Base-by-base conservation (phyloP, 1,140 invertebrate genomes). In the Drosophila seguyi region DNA sequence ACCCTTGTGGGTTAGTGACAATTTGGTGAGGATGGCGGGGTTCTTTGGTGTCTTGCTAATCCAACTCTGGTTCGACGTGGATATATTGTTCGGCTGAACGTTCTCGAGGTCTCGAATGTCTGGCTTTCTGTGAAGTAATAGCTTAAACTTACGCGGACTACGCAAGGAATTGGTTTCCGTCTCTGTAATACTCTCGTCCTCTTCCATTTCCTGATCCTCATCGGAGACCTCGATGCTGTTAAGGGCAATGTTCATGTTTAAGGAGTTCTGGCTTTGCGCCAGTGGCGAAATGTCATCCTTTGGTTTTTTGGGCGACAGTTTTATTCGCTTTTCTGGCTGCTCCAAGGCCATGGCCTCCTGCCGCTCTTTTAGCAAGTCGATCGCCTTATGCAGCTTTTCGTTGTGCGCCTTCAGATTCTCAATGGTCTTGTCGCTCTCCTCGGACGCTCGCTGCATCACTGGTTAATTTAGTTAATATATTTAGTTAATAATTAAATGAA, bases 201-300 rank as follows among this genome's bases (percentile, higher is more conserved):
- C 83, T 6, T 44, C 31, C 34, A 59, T 59, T 14, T 78, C 75
- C n/a, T 44, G 47, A 16, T 78, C 75, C 8, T 78, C 75, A 13
- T 84, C 75, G 4, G 73, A 81, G 18, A 85, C 16, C 25, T 85
- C 66, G 10, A 81, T 69, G 16, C 60, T 82, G 39, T 67, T 80
- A 13, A 92, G 25, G 3, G 91, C 91, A 65, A 92, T 91, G 31
- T 92, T 92, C 55, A 91, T 71, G 67, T 91, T 86, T 1, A 87
- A 22, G 0, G 84, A 84, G n/a, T 27, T 53, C 18, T 91, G 79
- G 42, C 73, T 91, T 39, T 80, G 83, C 1, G 61, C 47, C 20
- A 77, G 31, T 10, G 84, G 84, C 0, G 84, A 88, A 14, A 55
- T 71, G 36, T 50, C 66, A n/a, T 76, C 50, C 20, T 41, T 44